phyloP scores from a whole-genome alignment of 2,113 vertebrate genomes.

The Chionodraco myersi region DNA sequence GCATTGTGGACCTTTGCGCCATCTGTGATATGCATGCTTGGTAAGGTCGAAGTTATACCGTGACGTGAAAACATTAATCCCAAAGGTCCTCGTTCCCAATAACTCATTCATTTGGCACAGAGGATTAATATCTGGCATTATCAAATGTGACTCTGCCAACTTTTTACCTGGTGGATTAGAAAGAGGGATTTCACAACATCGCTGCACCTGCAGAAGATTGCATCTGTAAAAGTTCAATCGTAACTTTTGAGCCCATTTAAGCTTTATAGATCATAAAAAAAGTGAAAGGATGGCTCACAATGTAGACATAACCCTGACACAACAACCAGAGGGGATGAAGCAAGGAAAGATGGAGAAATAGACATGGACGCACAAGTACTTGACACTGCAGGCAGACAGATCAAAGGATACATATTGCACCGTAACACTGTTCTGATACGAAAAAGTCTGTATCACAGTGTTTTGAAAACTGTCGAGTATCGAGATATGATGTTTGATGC shows the following conservation, averaged over 20 bases:
- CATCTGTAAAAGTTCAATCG: conserved; percentile 33
- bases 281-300: not conserved
- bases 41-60: conserved; percentile 24
- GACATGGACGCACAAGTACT: not conserved
- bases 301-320: conserved; percentile 20
- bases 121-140: conserved; percentile 48
- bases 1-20: conserved; percentile 14
- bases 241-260: conserved; percentile 38
- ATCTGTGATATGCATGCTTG: conserved; percentile 30
- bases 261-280: conserved; percentile 37
- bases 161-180: conserved; percentile 7
- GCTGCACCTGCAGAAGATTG: conserved; percentile 26
- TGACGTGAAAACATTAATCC: conserved; percentile 47
- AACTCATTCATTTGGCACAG: conserved; percentile 33
- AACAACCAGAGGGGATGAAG: not conserved
- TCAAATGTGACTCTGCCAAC: conserved; percentile 35
- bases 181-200: conserved; percentile 21
- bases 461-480: not conserved
- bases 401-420: not conserved
- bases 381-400: not conserved
- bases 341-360: not conserved
- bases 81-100: conserved; percentile 27
- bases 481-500: not conserved
- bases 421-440: not conserved
- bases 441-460: not conserved